Conservation (phyloP, 2,113 vertebrate species). For the Pterocles burchelli region DNA sequence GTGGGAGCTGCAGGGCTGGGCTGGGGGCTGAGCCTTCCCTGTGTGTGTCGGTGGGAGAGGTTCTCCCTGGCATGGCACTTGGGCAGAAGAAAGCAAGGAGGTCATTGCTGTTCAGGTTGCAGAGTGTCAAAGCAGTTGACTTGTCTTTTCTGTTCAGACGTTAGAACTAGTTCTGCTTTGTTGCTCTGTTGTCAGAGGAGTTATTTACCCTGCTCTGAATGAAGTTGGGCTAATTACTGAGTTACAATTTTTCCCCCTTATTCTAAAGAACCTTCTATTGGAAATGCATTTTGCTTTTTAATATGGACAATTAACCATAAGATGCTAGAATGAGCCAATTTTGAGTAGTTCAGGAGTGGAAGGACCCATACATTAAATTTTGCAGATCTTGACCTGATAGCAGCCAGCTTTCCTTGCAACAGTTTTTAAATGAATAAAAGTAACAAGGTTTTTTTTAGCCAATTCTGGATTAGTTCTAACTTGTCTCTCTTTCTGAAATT, state of each 20-base stretch:
- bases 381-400: background rate
- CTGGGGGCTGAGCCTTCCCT: background rate
- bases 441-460: background rate
- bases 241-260: background rate
- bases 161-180: background rate
- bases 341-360: background rate
- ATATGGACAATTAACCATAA: background rate
- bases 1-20: background rate
- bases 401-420: background rate
- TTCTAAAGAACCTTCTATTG: background rate
- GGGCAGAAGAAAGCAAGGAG: background rate
- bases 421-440: background rate
- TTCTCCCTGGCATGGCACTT: background rate
- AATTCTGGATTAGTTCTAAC: background rate
- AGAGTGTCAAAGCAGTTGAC: background rate
- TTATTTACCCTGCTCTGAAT: background rate
- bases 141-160: background rate
- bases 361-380: background rate
- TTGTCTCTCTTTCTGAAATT: background rate
- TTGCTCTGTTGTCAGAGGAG: background rate
- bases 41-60: background rate
- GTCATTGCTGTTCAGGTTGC: background rate
- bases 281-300: background rate
- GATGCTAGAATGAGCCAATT: background rate
- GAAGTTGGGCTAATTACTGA: background rate